phyloP scores from a whole-genome alignment of 2,888 invertebrate genomes.

The Carabus problematicus region DNA sequence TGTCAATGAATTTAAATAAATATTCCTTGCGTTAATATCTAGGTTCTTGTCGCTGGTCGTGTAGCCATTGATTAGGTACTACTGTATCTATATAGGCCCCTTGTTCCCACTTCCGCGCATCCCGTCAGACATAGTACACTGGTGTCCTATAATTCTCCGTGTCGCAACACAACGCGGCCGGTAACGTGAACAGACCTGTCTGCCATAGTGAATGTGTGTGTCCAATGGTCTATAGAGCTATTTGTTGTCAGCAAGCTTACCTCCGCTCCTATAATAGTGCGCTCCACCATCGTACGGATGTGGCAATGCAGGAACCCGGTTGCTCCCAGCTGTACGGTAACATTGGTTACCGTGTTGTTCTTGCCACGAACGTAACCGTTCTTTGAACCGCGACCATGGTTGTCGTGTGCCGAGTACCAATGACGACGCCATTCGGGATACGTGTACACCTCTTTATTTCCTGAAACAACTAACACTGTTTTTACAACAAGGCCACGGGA shows the following conservation, averaged over 20 bases:
- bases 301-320: conserved; percentile 83
- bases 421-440: conserved; percentile 69
- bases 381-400: conserved; percentile 58
- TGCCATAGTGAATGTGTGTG: too few relatives aligned
- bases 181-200: too few relatives aligned
- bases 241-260: conserved; percentile 48
- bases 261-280: conserved; percentile 62
- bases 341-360: conserved; percentile 78
- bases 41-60: too few relatives aligned
- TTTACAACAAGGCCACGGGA: neutral
- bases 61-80: too few relatives aligned
- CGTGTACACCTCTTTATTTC: conserved; percentile 52
- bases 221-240: too few relatives aligned
- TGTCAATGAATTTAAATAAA: too few relatives aligned
- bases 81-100: too few relatives aligned
- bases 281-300: conserved; percentile 76
- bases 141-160: too few relatives aligned
- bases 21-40: too few relatives aligned
- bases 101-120: too few relatives aligned
- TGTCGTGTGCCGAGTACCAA: conserved; percentile 67
- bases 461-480: conserved; percentile 49
- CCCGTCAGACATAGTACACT: too few relatives aligned
- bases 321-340: conserved; percentile 78
- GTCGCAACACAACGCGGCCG: too few relatives aligned
- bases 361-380: conserved; percentile 62